phyloP scores from a whole-genome alignment of 2,888 invertebrate genomes.

The Limenitis camilla region DNA sequence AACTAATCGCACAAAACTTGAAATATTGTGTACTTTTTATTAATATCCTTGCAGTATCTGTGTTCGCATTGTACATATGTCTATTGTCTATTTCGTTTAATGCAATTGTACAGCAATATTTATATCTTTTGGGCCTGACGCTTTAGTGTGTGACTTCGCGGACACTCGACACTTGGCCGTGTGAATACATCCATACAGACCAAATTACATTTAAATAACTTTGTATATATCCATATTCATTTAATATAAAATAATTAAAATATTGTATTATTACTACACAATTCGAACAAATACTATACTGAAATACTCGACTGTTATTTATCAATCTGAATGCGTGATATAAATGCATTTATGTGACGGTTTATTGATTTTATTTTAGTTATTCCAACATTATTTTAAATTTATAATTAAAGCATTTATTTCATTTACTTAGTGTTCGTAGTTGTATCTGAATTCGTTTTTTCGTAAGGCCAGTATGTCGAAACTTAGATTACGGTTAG shows the following conservation, averaged over 20 bases:
- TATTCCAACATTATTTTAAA: slow-evolving; percentile 1
- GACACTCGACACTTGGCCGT: slow-evolving; percentile 9
- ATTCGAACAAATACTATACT: background rate
- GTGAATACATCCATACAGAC: slow-evolving; percentile 12
- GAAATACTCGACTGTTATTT: slow-evolving; percentile 7
- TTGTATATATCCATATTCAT: background rate
- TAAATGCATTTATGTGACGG: slow-evolving; percentile 12
- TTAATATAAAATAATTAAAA: background rate
- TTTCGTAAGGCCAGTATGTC: slow-evolving; percentile 13
- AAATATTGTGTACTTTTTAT: slow-evolving; percentile 46
- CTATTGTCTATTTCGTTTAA: slow-evolving; percentile 45
- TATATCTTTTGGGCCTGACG: slow-evolving; percentile 14
- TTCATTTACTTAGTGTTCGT: slow-evolving; percentile 10
- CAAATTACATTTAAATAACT: background rate
- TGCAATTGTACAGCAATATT: slow-evolving; percentile 61
- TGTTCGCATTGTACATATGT: slow-evolving; percentile 63
- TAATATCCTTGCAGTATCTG: slow-evolving; percentile 65
- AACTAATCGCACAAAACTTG: slow-evolving; percentile 72
- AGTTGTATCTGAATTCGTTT: slow-evolving; percentile 10
- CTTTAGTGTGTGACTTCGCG: slow-evolving; percentile 16
- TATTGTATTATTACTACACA: background rate
- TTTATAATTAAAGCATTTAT: slow-evolving; percentile 11
- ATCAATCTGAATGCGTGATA: slow-evolving; percentile 10
- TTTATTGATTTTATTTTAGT: slow-evolving; percentile 1
- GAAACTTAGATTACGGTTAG: background rate